Conservation (phyloP, 2,797 vertebrate species). For the Agapornis canus region DNA sequence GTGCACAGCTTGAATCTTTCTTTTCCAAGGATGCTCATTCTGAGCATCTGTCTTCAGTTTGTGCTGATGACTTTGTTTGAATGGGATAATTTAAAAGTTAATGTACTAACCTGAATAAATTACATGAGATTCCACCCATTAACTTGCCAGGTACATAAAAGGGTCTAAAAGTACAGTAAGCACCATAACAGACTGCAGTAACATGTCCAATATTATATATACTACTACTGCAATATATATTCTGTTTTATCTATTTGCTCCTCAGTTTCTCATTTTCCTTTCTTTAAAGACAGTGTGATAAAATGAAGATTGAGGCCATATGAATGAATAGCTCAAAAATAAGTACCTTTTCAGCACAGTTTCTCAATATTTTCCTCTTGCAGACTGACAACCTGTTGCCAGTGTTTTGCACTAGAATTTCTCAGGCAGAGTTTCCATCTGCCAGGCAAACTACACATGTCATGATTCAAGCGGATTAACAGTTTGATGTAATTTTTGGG, state of each 20-base stretch:
- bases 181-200: no score
- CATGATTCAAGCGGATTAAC: neutral
- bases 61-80: neutral
- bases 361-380: neutral
- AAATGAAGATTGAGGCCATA: neutral
- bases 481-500: neutral
- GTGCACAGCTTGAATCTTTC: rapidly evolving
- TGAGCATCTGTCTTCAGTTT: neutral
- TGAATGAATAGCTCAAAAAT: neutral
- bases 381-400: neutral
- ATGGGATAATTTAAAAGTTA: neutral
- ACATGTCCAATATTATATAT: rapidly evolving
- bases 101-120: neutral
- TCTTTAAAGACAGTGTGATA: neutral
- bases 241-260: neutral
- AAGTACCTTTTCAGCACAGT: neutral
- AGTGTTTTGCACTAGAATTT: neutral
- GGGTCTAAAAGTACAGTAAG: neutral
- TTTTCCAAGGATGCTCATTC: neutral
- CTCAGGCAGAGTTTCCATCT: neutral
- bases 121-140: neutral
- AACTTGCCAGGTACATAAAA: neutral
- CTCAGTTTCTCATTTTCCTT: neutral
- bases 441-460: neutral
- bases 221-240: neutral